Percentiles rank a stretch among this genome's conserved stretches.
Evolutionary conservation across 1,140 invertebrate species (phyloP).

Genomic region (Lasioglossum albipes): DNA sequence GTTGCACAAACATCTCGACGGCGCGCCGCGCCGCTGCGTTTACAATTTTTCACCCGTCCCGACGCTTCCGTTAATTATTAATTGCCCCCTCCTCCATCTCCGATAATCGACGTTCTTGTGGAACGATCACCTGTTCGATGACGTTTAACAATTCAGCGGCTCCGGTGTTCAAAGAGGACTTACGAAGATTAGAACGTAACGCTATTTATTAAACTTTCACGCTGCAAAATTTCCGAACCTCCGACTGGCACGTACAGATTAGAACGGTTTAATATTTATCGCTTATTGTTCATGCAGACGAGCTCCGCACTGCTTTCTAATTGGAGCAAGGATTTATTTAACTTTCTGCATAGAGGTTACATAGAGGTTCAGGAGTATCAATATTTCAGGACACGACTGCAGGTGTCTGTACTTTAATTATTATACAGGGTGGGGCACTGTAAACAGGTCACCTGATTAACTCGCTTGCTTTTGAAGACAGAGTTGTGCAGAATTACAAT

Average conservation of each 20-base stretch:
- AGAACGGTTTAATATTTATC: neutral
- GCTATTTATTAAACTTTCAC: neutral
- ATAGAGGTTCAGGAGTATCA: no score
- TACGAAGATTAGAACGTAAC: neutral
- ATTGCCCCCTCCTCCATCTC: neutral
- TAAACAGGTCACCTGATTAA: no score
- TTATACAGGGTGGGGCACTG: no score
- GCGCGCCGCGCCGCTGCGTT: no score
- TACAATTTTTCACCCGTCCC: neutral
- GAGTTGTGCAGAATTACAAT: no score
- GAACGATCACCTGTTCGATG: no score
- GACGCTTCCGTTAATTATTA: conserved; percentile 9
- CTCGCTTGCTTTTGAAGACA: no score
- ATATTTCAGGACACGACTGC: no score
- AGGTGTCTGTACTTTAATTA: no score
- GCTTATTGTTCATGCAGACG: neutral
- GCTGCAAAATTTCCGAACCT: neutral
- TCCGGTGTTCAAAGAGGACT: neutral
- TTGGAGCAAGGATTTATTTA: neutral
- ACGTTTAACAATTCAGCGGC: neutral
- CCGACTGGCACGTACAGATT: neutral
- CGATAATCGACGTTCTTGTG: neutral
- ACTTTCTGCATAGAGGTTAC: no score
- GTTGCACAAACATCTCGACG: conserved; percentile 4
- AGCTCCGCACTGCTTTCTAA: neutral